Conservation (phyloP, 35 echinoderm and acorn worm genomes). For the Diadema setosum region DNA sequence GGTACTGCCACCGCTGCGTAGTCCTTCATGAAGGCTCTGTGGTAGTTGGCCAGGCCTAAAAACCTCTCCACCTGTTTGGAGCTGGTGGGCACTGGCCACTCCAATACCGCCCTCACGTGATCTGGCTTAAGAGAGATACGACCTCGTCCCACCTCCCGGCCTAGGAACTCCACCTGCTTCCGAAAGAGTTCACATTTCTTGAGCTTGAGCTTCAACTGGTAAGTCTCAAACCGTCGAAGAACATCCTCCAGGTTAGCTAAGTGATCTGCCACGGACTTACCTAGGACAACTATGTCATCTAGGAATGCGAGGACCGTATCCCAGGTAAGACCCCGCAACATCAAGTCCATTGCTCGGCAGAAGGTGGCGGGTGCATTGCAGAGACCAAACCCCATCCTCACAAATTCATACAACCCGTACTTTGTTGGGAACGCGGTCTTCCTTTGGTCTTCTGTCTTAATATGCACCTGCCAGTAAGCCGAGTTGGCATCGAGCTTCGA, state of each 20-base stretch:
- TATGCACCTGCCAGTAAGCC: conserved; percentile 49
- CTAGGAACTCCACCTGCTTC: not conserved
- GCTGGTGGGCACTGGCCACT: conserved; percentile 1
- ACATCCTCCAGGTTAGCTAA: not conserved
- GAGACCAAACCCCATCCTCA: conserved; percentile 25
- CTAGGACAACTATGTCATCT: conserved; percentile 44
- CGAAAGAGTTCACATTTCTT: conserved; percentile 52
- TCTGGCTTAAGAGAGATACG: not conserved
- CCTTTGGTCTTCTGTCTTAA: not conserved
- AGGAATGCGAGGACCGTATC: conserved; percentile 21
- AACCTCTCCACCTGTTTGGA: conserved; percentile 23
- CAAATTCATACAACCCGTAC: conserved; percentile 43
- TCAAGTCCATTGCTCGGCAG: conserved; percentile 2
- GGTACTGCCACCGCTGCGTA: conserved; percentile 16
- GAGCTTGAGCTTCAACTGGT: conserved; percentile 27
- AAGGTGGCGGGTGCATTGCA: conserved; percentile 46
- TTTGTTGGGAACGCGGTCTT: conserved; percentile 54
- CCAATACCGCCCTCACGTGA: not conserved
- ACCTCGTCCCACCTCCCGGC: not conserved
- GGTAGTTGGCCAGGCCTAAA: conserved; percentile 45
- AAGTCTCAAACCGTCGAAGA: not conserved
- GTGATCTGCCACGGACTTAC: not conserved
- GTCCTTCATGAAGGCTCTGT: conserved; percentile 42
- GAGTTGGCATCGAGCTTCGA: conserved; percentile 58
- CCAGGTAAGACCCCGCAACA: conserved; percentile 30